Base-by-base conservation (phyloP, 1,140 invertebrate species). In the Rhagoletis zephyria region DNA sequence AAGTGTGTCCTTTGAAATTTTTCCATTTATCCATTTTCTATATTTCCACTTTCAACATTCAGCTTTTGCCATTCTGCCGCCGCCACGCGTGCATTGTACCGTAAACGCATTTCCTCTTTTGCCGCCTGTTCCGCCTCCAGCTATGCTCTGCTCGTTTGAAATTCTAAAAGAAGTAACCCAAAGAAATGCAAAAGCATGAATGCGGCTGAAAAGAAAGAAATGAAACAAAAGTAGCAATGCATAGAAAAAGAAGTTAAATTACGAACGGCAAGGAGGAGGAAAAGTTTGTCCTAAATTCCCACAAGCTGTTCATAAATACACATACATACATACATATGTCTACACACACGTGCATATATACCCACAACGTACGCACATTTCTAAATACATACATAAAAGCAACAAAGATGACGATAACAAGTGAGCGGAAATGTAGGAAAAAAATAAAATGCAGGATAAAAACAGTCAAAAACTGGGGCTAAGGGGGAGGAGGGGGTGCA, bases 11-110 rank as follows among this genome's bases (percentile, higher is more conserved):
- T 85, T 42, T 40, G 48, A 85, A 30, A 61, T 4, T 42, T 60
- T 51, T 85, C 90, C 88, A 90, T 90, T 91, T 91, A 91, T 91
- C 90, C 48, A 56, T 81, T 81, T 81, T 81, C 74, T 59, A 48
- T 48, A 81, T 81, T 81, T 56, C 16, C 19, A 51, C 74, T 30
- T 81, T 56, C 74, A 59, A 56, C 90, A 89, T 90, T 90, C 90
- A 91, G 90, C 90, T 91, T 88, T 90, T 42, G 67, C 9, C 40
- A 45, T 48, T 81, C 85, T 87, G 61, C 3, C 19, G 30, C 30
- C 70, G 85, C 45, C 51, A 88, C 67, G 74, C 89, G 87, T 89
- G 86, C 65, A 88, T 60, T 60, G 67, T 56, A 87, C 45, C 48
- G 45, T 87, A 87, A 86, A 19, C 48, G 48, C 19, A 60, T 59